phyloP scores from a whole-genome alignment of 2,797 vertebrate genomes.

The Rhabdomys pumilio region DNA sequence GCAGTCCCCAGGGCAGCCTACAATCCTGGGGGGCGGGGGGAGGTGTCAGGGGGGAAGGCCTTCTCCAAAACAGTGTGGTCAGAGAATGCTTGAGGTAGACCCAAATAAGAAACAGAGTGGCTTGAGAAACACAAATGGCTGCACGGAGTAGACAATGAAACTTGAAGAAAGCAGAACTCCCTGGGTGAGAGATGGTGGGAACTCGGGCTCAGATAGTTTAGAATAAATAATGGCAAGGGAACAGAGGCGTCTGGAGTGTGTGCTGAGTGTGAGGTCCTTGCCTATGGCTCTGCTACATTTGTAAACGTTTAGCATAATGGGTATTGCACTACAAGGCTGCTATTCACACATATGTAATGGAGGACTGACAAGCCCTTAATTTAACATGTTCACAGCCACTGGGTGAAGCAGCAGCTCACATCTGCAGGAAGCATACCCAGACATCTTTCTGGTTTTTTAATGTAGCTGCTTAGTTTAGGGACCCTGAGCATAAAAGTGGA shows the following conservation, averaged over 20 bases:
- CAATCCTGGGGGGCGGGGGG: fast-evolving
- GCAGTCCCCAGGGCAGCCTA: background rate
- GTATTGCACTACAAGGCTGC: background rate
- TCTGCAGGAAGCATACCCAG: background rate
- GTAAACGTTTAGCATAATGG: background rate
- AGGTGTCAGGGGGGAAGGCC: background rate
- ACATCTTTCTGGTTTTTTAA: background rate
- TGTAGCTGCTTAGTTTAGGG: background rate
- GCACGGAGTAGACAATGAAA: conserved; percentile 11
- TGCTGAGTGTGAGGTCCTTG: background rate
- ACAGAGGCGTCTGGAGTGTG: background rate
- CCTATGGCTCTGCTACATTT: background rate
- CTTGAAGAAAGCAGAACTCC: conserved; percentile 2
- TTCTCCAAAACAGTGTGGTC: background rate
- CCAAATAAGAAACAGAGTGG: conserved; percentile 51
- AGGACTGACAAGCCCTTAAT: conserved; percentile 1
- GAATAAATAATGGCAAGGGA: background rate
- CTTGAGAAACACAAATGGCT: conserved; percentile 29
- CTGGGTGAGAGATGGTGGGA: background rate
- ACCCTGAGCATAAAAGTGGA: background rate
- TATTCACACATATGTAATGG: background rate
- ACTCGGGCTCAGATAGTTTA: background rate
- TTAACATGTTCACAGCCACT: background rate
- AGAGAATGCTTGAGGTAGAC: background rate
- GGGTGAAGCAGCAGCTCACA: background rate